These are phyloP conservation scores for Periophthalmus magnuspinnatus DNA, from an alignment of 2,797 vertebrate genomes.

Conservation along the genomic window DNA sequence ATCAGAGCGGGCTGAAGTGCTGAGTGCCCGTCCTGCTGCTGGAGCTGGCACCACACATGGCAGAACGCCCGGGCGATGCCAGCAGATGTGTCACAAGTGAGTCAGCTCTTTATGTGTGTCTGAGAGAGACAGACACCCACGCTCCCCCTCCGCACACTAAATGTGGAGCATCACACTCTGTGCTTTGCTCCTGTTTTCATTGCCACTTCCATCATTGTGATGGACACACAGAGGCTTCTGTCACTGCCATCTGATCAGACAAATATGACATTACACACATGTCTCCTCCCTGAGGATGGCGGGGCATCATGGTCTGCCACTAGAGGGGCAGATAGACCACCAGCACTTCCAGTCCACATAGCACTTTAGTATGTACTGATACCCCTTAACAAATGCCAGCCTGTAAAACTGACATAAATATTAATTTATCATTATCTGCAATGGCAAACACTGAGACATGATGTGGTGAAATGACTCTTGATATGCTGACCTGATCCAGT, in stretches of 20 bases:
- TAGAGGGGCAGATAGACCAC: conserved; percentile 11
- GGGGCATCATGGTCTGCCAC: conserved; percentile 42
- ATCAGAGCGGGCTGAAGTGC: conserved; percentile 65
- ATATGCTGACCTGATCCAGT: no score
- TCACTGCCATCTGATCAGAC: conserved; percentile 57
- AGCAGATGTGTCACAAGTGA: conserved; percentile 77
- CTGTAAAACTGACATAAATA: not conserved
- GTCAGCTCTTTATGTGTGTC: conserved; percentile 63
- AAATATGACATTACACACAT: conserved; percentile 70
- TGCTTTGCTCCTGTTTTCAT: conserved; percentile 60
- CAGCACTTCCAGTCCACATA: not conserved
- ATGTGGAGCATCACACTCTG: conserved; percentile 49
- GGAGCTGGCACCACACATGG: conserved; percentile 70
- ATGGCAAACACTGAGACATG: not conserved
- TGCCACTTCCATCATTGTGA: conserved; percentile 84
- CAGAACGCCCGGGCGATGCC: conserved; percentile 65
- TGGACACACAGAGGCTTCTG: conserved; percentile 79
- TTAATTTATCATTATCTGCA: not conserved
- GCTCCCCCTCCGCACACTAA: conserved; percentile 35
- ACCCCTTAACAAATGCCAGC: not conserved
- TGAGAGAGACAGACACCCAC: conserved; percentile 53
- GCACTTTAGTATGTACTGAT: not conserved
- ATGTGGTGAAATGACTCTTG: no score
- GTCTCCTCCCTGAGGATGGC: conserved; percentile 56
- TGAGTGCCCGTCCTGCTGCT: conserved; percentile 71